Base-by-base conservation (phyloP, 2,113 vertebrate species). In the Odocoileus virginianus region DNA sequence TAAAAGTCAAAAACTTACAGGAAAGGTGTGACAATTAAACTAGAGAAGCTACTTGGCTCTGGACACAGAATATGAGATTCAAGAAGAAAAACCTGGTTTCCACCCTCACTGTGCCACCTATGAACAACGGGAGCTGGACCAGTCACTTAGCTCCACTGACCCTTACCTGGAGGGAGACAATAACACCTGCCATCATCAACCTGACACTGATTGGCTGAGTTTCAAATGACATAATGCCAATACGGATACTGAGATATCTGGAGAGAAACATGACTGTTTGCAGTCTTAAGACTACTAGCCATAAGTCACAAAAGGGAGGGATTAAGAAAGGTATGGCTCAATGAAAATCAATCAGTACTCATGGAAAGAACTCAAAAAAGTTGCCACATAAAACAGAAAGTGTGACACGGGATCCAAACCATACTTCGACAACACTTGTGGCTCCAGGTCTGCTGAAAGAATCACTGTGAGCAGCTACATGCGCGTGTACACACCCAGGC, bases 341-440 rank as follows among this genome's bases (percentile, higher is more conserved):
- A 33, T 30, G 55, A 86, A 47, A 64, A 85, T 57, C 74, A 55
- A 45, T 78, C 28, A 43, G 84, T 30, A 17, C n/a, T 84, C 57
- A 52, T 3, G 74, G 36, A 84, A 87, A 92, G 81, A 89, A 43
- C 25, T 76, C 54, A 93, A 54, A 87, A 55, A 85, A 88, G 36
- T 1, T 55, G 23, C 45, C 84, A 55, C 9, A 27, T 36, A 4
- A 61, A 36, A 67, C 5, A 89, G 36, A 82, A 91, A 92, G 64
- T n/a, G 64, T 4, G 55, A 19, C 33, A 28, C 0, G 6, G 28
- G 12, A 45, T 15, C 10, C n/a, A 85, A 60, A 27, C 27, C 10
- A 15, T 16, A 36, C 25, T 10, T n/a, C 27, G 21, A n/a, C 33
- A 5, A 52, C 21, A 16, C 0, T 0, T 43, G 10, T 11, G 43